A percentile compares a stretch with the other conserved stretches of the same genome.
These are phyloP conservation scores for Tretioscincus oriximinensis DNA, from an alignment of 2,113 vertebrate species.

Conservation along the genomic window DNA sequence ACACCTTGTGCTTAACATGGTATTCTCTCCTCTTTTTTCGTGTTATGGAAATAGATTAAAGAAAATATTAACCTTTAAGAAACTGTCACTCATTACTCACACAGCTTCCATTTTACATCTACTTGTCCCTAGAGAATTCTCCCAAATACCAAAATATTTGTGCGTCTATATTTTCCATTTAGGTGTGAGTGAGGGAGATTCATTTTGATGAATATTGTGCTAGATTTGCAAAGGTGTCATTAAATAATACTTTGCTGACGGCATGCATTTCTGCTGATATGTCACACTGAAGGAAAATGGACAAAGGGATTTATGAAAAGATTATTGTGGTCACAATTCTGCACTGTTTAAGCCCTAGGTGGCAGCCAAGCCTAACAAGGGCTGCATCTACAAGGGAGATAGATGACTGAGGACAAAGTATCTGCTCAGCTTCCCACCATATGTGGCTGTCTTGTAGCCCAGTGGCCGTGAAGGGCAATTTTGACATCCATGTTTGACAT, in stretches of 20 bases:
- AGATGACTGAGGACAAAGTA: no score
- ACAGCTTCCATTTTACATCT: conserved; percentile 63
- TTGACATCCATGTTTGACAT: no score
- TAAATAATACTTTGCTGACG: conserved; percentile 60
- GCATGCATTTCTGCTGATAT: conserved; percentile 38
- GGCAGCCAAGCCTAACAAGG: neutral
- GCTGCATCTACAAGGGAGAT: no score
- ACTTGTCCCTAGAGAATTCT: conserved; percentile 69
- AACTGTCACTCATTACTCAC: conserved; percentile 80
- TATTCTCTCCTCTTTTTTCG: conserved; percentile 66
- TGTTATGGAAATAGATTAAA: conserved; percentile 81
- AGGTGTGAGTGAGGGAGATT: conserved; percentile 74
- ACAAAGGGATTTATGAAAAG: conserved; percentile 45
- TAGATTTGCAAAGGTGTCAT: conserved; percentile 56
- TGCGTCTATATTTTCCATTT: conserved; percentile 72
- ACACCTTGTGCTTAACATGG: conserved; percentile 72
- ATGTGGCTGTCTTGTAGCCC: no score
- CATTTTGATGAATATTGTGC: conserved; percentile 64
- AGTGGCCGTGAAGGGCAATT: no score
- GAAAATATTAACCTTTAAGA: conserved; percentile 85
- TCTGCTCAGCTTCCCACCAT: no score
- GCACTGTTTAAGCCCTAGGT: conserved; percentile 20
- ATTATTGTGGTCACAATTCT: conserved; percentile 42
- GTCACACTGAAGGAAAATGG: conserved; percentile 47
- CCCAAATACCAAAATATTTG: conserved; percentile 77